Percentiles rank a stretch among this genome's conserved stretches.
Evolutionary conservation across 2,888 invertebrate genomes (phyloP).

Genomic region (Drosophila infuscata): DNA sequence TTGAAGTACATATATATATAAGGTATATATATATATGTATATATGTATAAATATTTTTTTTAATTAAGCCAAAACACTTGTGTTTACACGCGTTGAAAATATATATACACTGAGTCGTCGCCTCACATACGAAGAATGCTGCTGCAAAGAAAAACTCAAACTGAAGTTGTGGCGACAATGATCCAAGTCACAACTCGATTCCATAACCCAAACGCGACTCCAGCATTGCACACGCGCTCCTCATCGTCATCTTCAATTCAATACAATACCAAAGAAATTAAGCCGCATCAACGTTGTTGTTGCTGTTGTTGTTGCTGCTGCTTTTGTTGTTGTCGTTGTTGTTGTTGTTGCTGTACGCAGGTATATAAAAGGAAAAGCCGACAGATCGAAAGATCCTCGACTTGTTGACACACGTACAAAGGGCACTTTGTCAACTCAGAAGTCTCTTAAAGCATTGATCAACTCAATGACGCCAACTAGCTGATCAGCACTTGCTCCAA

Average conservation of each 20-base stretch:
- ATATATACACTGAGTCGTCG: constrained; percentile 43
- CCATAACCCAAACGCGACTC: constrained; percentile 67
- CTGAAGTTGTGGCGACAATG: constrained; percentile 77
- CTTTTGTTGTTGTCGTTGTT: constrained; percentile 8
- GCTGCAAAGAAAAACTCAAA: constrained; percentile 73
- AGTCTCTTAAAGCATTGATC: constrained; percentile 24
- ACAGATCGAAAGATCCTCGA: constrained; percentile 63
- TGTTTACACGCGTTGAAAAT: constrained; percentile 71
- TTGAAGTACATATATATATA: constrained; percentile 30
- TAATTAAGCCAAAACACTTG: constrained; percentile 80
- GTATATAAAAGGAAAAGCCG: constrained; percentile 72
- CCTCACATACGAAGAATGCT: constrained; percentile 58
- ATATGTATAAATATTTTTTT: constrained; percentile 44
- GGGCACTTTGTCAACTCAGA: constrained; percentile 44
- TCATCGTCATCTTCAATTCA: constrained; percentile 43
- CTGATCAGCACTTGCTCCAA: constrained; percentile 38
- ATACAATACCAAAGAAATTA: constrained; percentile 74
- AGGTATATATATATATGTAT: constrained; percentile 7
- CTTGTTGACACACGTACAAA: constrained; percentile 75
- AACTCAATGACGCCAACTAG: constrained; percentile 51
- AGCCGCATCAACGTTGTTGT: constrained; percentile 54
- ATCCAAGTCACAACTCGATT: constrained; percentile 47
- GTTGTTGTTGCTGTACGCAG: constrained; percentile 31
- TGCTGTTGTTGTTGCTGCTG: constrained; percentile 25
- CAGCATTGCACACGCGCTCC: constrained; percentile 73